Evolutionary conservation across 2,113 vertebrate species (phyloP).

Genomic region (Prinia subflava): DNA sequence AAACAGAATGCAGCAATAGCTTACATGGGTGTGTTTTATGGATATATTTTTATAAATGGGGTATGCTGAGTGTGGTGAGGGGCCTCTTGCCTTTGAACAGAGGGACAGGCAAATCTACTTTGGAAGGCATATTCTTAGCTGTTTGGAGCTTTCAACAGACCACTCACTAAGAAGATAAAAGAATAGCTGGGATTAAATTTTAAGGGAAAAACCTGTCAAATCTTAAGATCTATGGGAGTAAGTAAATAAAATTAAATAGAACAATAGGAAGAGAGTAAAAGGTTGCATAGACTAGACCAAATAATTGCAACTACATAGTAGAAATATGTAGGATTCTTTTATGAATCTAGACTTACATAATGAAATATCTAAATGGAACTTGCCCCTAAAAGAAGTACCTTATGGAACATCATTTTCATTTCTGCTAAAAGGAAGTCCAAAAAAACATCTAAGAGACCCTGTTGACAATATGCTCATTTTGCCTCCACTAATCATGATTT

Average conservation of each 20-base stretch:
- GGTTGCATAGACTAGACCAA: not conserved
- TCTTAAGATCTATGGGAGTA: not conserved
- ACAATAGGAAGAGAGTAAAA: not conserved
- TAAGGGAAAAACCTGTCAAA: not conserved
- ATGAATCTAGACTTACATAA: not conserved
- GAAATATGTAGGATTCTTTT: not conserved
- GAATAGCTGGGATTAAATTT: not conserved
- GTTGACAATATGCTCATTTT: not conserved
- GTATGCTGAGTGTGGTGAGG: not conserved
- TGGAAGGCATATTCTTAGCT: not conserved
- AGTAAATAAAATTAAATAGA: not conserved
- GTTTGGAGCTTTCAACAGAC: accelerated
- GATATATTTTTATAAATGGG: not conserved
- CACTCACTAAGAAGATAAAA: not conserved
- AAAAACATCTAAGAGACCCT: not conserved
- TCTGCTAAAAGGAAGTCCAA: not conserved
- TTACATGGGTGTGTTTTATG: not conserved
- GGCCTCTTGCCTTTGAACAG: not conserved
- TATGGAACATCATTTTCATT: not conserved
- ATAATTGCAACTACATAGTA: not conserved
- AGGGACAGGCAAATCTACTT: not conserved
- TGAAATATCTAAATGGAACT: not conserved
- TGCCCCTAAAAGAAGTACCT: not conserved
- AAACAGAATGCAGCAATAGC: not conserved
- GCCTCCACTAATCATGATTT: not conserved